A percentile compares a stretch with the other conserved stretches of the same genome.
These are phyloP conservation scores for Idaea aversata DNA, from an alignment of 2,888 invertebrate genomes.

Conservation along the genomic window DNA sequence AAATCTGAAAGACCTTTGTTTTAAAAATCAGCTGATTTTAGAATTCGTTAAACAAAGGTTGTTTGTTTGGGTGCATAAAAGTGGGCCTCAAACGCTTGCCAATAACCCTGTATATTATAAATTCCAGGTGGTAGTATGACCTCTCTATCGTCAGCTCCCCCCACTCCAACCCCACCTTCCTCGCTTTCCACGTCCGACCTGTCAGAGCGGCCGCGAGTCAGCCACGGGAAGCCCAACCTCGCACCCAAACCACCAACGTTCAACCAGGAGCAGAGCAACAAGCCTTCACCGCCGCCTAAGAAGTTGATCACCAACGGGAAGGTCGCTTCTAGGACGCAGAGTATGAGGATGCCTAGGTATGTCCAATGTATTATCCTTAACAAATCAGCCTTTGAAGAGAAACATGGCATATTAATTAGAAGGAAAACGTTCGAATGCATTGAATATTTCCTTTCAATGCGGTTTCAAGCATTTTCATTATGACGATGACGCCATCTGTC, in stretches of 20 bases:
- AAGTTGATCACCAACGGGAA: slow-evolving; percentile 81
- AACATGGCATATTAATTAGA: no score
- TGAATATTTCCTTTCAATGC: no score
- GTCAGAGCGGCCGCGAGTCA: slow-evolving; percentile 73
- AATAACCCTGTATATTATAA: no score
- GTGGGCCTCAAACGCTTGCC: no score
- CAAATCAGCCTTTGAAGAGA: no score
- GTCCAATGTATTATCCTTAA: not conserved
- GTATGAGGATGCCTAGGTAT: slow-evolving; percentile 90
- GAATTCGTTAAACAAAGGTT: no score
- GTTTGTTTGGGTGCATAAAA: no score
- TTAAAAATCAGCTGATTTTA: no score
- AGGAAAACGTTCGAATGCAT: no score
- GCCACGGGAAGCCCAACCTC: slow-evolving; percentile 89
- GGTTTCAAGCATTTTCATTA: no score
- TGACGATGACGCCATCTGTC: no score
- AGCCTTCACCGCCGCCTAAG: slow-evolving; percentile 84
- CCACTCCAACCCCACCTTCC: slow-evolving; percentile 54
- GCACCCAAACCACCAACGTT: slow-evolving; percentile 89
- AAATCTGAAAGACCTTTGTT: no score
- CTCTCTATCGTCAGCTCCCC: slow-evolving; percentile 58
- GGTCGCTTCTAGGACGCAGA: slow-evolving; percentile 87
- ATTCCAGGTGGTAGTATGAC: slow-evolving; percentile 71
- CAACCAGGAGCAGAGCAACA: slow-evolving; percentile 27
- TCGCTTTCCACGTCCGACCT: slow-evolving; percentile 71